A percentile compares a stretch with the other conserved stretches of the same genome.
phyloP scores from a whole-genome alignment of 2,888 invertebrate species.

The Cetonia aurata region DNA sequence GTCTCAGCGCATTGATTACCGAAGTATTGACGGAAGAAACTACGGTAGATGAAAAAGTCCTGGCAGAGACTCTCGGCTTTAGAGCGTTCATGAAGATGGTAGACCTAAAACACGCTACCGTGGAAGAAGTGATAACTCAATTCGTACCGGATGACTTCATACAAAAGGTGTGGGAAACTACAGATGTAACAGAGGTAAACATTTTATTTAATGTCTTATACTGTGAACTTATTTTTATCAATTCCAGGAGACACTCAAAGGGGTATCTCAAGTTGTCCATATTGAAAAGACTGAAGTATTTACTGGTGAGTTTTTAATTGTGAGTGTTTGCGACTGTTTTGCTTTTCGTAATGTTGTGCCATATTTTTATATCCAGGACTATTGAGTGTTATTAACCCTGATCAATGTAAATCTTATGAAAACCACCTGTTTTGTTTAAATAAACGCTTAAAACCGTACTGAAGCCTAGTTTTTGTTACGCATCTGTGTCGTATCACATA shows the following conservation, averaged over 20 bases:
- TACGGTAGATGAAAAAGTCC: conserved; percentile 79
- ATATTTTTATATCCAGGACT: conserved; percentile 28
- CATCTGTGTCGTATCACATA: not conserved
- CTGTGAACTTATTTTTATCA: conserved; percentile 25
- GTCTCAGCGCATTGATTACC: conserved; percentile 83
- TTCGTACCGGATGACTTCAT: conserved; percentile 88
- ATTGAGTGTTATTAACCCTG: conserved; percentile 27
- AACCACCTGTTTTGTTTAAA: conserved; percentile 26
- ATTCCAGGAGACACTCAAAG: conserved; percentile 63
- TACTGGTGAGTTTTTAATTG: conserved; percentile 61
- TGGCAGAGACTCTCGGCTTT: conserved; percentile 86
- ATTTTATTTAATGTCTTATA: not conserved
- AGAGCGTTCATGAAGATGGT: conserved; percentile 89
- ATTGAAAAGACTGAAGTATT: conserved; percentile 68
- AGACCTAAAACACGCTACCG: conserved; percentile 81
- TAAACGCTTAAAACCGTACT: conserved; percentile 14
- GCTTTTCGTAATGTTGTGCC: conserved; percentile 41
- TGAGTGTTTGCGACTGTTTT: conserved; percentile 35
- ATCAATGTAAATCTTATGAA: conserved; percentile 12
- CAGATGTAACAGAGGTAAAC: conserved; percentile 75
- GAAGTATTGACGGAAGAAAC: conserved; percentile 87
- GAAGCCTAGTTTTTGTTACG: conserved; percentile 15
- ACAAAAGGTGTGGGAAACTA: conserved; percentile 83
- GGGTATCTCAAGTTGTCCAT: conserved; percentile 65
- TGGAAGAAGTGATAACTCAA: conserved; percentile 86